Percentiles rank a stretch among this genome's conserved stretches.
Conservation (phyloP, 2,113 vertebrate species). For the Pterocles burchelli region DNA sequence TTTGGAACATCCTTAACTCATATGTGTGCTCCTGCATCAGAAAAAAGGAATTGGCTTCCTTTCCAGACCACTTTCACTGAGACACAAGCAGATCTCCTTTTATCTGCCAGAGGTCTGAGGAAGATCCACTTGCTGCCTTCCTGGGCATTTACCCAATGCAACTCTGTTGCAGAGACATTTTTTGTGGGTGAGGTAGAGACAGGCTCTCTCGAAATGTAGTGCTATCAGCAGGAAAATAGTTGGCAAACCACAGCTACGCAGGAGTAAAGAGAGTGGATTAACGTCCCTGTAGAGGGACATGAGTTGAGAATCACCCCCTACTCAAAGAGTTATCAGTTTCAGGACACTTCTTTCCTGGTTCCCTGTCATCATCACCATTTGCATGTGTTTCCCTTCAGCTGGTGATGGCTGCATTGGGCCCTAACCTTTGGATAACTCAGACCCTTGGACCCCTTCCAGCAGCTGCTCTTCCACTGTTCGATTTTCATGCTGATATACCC, state of each 20-base stretch:
- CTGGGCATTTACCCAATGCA: background rate
- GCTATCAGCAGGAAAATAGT: background rate
- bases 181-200: background rate
- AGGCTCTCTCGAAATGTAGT: background rate
- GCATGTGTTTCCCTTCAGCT: background rate
- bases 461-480: background rate
- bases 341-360: background rate
- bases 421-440: background rate
- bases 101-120: background rate
- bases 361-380: background rate
- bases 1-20: background rate
- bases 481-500: background rate
- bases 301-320: background rate
- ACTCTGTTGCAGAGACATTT: background rate
- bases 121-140: background rate
- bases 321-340: background rate
- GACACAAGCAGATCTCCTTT: background rate
- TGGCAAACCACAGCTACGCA: background rate
- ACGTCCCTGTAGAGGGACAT: background rate
- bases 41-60: background rate
- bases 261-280: background rate
- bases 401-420: background rate
- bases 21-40: background rate
- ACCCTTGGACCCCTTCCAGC: background rate
- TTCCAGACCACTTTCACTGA: background rate